Evolutionary conservation across 2,113 vertebrate genomes (phyloP).

Genomic region (Sisor rabdophorus): DNA sequence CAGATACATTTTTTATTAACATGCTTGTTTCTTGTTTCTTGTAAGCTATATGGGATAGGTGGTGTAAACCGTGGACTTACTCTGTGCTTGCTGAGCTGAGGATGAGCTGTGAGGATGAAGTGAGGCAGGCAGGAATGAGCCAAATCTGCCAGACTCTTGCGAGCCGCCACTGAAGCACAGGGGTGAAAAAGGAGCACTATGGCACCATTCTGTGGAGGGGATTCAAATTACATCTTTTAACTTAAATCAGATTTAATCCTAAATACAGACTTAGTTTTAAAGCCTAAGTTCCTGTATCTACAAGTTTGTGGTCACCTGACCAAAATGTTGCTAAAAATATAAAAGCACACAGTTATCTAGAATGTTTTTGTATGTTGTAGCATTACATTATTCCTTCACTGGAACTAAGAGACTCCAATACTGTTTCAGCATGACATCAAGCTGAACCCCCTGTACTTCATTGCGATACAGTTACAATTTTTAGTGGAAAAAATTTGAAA

Average conservation of each 20-base stretch:
- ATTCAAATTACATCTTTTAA: slow-evolving; percentile 2
- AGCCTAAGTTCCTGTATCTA: not conserved
- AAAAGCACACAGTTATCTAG: too few species aligned
- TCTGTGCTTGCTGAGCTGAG: slow-evolving; percentile 61
- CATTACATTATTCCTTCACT: too few species aligned
- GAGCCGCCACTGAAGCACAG: slow-evolving; percentile 65
- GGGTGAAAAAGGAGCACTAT: slow-evolving; percentile 74
- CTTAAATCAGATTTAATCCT: not conserved
- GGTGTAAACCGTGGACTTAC: slow-evolving; percentile 59
- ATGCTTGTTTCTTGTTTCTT: too few species aligned
- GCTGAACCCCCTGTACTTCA: too few species aligned
- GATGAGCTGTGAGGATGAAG: slow-evolving; percentile 66
- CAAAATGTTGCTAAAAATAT: too few species aligned
- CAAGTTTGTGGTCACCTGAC: too few species aligned
- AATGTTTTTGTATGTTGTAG: too few species aligned
- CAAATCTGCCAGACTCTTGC: slow-evolving; percentile 60
- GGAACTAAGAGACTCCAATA: too few species aligned
- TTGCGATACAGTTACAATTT: too few species aligned
- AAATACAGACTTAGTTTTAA: not conserved
- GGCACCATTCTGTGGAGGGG: slow-evolving; percentile 63
- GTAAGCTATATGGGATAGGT: not conserved
- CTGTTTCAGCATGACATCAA: too few species aligned
- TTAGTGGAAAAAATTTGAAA: too few species aligned
- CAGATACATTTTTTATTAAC: too few species aligned
- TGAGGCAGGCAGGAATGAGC: slow-evolving; percentile 62